A percentile compares a stretch with the other conserved stretches of the same genome.
Evolutionary conservation across 2,113 vertebrate genomes (phyloP).

Genomic region (Perca fluviatilis): DNA sequence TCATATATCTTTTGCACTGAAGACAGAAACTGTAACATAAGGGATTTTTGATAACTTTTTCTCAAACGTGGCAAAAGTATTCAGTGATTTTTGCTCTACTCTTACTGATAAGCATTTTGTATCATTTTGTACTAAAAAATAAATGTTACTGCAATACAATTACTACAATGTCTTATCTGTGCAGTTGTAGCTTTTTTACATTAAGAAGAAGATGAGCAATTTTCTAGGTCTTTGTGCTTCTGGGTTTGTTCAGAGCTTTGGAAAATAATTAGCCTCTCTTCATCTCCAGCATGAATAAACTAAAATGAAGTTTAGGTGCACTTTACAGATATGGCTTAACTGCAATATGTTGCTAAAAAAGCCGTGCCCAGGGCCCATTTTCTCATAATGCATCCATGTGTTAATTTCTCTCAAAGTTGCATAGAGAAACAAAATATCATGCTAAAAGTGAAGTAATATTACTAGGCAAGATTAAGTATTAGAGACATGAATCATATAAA

Average conservation of each 20-base stretch:
- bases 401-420: background rate
- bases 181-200: background rate
- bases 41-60: constrained; percentile 5
- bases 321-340: background rate
- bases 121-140: constrained; percentile 41
- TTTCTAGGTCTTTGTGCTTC: background rate
- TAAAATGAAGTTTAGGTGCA: background rate
- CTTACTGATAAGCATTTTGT: constrained; percentile 36
- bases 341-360: background rate
- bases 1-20: background rate
- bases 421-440: background rate
- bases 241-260: background rate
- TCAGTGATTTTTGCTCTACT: constrained; percentile 1
- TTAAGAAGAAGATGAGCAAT: background rate
- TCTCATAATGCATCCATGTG: background rate
- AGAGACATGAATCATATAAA: background rate
- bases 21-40: constrained; percentile 6
- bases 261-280: background rate
- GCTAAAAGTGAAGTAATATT: background rate
- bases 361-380: background rate
- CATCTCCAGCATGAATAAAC: background rate
- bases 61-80: constrained; percentile 5
- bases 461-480: background rate
- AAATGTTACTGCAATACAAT: constrained; percentile 48
- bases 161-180: background rate